A percentile compares a stretch with the other conserved stretches of the same genome.
Evolutionary conservation across 2,797 vertebrate species (phyloP).

Genomic region (Spinus olivaceus): DNA sequence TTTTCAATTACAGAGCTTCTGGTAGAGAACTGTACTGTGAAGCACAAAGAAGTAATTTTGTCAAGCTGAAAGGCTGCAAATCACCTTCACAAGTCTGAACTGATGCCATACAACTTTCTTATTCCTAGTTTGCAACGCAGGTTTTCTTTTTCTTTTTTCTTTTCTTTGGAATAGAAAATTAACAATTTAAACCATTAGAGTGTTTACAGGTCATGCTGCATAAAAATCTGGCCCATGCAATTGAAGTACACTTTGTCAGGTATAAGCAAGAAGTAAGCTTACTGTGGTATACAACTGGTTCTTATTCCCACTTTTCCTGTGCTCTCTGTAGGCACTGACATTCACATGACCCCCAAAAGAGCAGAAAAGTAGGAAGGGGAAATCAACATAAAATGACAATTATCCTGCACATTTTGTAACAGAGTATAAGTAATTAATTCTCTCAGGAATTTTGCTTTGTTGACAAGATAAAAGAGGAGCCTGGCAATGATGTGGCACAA

Average conservation of each 20-base stretch:
- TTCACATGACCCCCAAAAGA: slow-evolving; percentile 41
- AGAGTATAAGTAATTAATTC: slow-evolving; percentile 46
- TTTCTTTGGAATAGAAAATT: slow-evolving; percentile 25
- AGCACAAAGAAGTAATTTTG: neutral
- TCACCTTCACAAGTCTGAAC: neutral
- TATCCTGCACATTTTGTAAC: slow-evolving; percentile 46
- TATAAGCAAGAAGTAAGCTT: neutral
- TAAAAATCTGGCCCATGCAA: slow-evolving; percentile 32
- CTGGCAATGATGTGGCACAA: slow-evolving; percentile 62
- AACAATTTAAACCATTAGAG: slow-evolving; percentile 37
- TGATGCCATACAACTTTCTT: neutral
- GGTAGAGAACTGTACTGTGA: neutral
- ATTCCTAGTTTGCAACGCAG: slow-evolving; percentile 17
- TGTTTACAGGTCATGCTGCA: slow-evolving; percentile 36
- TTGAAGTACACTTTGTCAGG: slow-evolving; percentile 60
- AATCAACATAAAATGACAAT: slow-evolving; percentile 66
- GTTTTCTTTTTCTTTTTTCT: neutral
- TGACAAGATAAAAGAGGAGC: slow-evolving; percentile 62
- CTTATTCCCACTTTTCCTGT: slow-evolving; percentile 14
- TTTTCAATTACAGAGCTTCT: neutral
- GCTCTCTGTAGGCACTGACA: slow-evolving; percentile 45
- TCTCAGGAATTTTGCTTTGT: slow-evolving; percentile 59
- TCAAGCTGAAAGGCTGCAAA: neutral
- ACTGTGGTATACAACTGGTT: neutral
- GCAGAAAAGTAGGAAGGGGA: slow-evolving; percentile 37